These are phyloP conservation scores for Portunus trituberculatus DNA, from an alignment of 1,140 invertebrate genomes.

Conservation along the genomic window DNA sequence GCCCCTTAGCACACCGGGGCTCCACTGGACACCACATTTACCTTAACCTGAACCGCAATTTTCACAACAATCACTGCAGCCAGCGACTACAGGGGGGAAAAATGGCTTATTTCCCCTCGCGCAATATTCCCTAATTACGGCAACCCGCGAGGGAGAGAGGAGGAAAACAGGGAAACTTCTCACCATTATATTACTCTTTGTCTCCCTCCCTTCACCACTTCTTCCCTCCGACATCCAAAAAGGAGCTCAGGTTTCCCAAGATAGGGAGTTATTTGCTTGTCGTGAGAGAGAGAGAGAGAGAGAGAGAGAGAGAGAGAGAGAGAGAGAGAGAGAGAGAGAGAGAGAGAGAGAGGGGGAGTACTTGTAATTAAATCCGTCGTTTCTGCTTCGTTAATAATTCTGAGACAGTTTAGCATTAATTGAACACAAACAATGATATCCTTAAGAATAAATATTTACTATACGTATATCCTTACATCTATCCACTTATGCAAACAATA, in stretches of 20 bases:
- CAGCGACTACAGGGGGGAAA: not conserved
- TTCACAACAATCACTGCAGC: not conserved
- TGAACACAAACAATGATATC: too few species aligned
- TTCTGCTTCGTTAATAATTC: too few species aligned
- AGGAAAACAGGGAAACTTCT: not conserved
- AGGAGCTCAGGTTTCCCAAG: not conserved
- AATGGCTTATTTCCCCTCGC: not conserved
- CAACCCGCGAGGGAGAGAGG: not conserved
- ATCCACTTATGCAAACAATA: not conserved
- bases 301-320: conserved; percentile 18
- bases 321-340: conserved; percentile 31
- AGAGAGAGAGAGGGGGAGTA: conserved; percentile 45
- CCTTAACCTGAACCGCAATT: not conserved
- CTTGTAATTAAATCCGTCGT: too few species aligned
- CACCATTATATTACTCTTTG: conserved; percentile 30
- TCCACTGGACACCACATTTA: not conserved
- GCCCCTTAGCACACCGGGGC: not conserved
- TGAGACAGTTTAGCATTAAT: too few species aligned
- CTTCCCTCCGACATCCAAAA: not conserved
- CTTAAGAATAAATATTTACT: too few species aligned
- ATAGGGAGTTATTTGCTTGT: not conserved
- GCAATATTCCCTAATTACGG: conserved; percentile 12
- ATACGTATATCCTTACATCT: too few species aligned
- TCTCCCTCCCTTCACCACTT: conserved; percentile 7
- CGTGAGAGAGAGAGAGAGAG: not conserved